Base-by-base conservation (phyloP, 1,140 invertebrate genomes). In the Drosophila paulistorum region DNA sequence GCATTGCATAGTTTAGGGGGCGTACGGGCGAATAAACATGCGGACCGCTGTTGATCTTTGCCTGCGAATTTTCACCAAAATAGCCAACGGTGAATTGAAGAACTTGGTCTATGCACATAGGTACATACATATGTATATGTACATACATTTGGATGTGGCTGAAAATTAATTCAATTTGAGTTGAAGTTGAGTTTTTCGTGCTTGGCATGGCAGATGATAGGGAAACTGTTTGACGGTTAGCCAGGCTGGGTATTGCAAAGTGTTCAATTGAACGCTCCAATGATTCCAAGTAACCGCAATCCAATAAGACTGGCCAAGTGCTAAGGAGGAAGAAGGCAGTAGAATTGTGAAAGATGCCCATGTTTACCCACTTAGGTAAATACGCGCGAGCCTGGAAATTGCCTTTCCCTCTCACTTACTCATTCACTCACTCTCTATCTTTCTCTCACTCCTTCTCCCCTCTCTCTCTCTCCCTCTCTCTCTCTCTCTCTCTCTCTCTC, bases 281-380 rank as follows among this genome's bases (percentile, higher is more conserved):
- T 75, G 60, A 41, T 54, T 64, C 26, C 37, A 62, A 63, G 59
- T 70, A 48, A 64, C 48, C 62, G 35, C 68, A 61, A 51, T 51
- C 20, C 45, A 51, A 51, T 51, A 51, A 51, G 45, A 51, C 20
- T 51, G 17, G 45, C 45, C 45, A 51, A 23, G 45, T 7, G 39
- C 55, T 76, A 60, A 6, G 30, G 30, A 30, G 30, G 30, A 30
- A 30, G 30, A 30, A 30, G 30, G 73, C 45, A 68, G 63, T 33
- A n/a, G 3, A 41, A 48, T 39, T 65, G 48, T 51, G 26, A 11
- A 13, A 10, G 60, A 2, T n/a, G 35, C 20, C 63, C 60, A 61
- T 85, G 81, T 68, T 85, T 81, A 80, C 71, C 67, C 83, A 75
- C 79, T 86, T 83, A 87, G 83, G 68, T 72, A 86, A 86, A 80